A percentile compares a stretch with the other conserved stretches of the same genome.
Evolutionary conservation across 2,888 invertebrate species (phyloP).

Genomic region (Euplagia quadripunctaria): DNA sequence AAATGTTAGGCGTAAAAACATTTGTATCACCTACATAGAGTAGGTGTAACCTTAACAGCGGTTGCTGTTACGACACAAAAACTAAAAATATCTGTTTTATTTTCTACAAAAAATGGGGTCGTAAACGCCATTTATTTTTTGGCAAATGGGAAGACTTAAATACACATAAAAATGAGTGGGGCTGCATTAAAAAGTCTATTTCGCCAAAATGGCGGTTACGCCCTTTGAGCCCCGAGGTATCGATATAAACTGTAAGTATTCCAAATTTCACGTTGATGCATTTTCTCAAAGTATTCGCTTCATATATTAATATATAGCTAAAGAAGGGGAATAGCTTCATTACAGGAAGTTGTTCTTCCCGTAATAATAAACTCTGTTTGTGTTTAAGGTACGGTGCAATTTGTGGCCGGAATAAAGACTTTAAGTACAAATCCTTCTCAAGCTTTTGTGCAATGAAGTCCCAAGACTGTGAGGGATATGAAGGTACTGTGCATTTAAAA

Average conservation of each 20-base stretch:
- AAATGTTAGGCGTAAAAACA: not conserved
- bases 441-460: slow-evolving; percentile 10
- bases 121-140: not conserved
- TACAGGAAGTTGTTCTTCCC: not conserved
- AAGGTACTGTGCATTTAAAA: not conserved
- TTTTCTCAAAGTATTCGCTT: too few relatives aligned
- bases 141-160: not conserved
- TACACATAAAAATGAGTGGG: not conserved
- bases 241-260: not conserved
- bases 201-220: slow-evolving; percentile 5
- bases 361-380: not conserved
- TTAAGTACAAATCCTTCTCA: not conserved
- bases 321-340: too few relatives aligned
- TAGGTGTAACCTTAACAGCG: not conserved
- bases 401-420: slow-evolving; percentile 4
- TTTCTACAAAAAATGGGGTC: not conserved
- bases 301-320: too few relatives aligned
- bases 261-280: too few relatives aligned
- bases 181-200: not conserved
- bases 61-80: not conserved
- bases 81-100: not conserved
- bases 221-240: slow-evolving; percentile 8
- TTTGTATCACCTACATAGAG: too few relatives aligned
- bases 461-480: not conserved
- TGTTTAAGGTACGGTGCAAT: slow-evolving; percentile 2